Evolutionary conservation across 2,113 vertebrate genomes (phyloP), one percentile per base, ranked within the genome.

Genomic region (Channa maculata): DNA sequence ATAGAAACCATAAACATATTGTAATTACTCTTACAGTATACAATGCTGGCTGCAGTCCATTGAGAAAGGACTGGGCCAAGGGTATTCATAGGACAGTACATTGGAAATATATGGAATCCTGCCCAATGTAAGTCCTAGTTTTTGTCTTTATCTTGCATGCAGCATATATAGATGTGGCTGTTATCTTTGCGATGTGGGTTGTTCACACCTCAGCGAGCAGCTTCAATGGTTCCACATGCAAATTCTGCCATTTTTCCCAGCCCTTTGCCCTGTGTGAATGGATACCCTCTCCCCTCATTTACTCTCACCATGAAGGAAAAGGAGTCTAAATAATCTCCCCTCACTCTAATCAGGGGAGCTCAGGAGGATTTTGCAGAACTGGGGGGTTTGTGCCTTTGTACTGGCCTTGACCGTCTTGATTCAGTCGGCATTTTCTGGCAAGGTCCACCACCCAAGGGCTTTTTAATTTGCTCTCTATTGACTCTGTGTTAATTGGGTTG

Each of bases 381-480:
- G 34, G 49, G 69, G 73, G 74, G 76, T 77, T 73, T 55, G 44
- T 60, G 84, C 83, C 84, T 94, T 95, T 93, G 93, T 93, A 82
- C 66, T 8, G 59, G 81, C 83, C 87, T 92, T 92, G 82, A 88
- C 89, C 53, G 65, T 87, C 90, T 91, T 88, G 80, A 93, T 92
- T 91, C 72, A 38, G 52, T 84, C 88, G 84, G 85, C 87, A 72
- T 88, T 88, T 88, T 89, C 86, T 93, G 86, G 86, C 82, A 63
- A 70, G 84, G 77, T 86, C 86, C 64, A 48, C 82, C 85, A 79
- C 92, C 91, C 73, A 38, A 75, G 89, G 90, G 88, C 85, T 92
- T 94, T 94, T 94, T 94, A 92, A 94, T 94, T 94, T 91, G 91
- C 85, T 93, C 84, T 87, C 92, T 86, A 94, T 94, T 94, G 93